These are phyloP conservation scores for Sylvietta virens DNA, from an alignment of 2,113 vertebrate genomes.

Conservation along the genomic window DNA sequence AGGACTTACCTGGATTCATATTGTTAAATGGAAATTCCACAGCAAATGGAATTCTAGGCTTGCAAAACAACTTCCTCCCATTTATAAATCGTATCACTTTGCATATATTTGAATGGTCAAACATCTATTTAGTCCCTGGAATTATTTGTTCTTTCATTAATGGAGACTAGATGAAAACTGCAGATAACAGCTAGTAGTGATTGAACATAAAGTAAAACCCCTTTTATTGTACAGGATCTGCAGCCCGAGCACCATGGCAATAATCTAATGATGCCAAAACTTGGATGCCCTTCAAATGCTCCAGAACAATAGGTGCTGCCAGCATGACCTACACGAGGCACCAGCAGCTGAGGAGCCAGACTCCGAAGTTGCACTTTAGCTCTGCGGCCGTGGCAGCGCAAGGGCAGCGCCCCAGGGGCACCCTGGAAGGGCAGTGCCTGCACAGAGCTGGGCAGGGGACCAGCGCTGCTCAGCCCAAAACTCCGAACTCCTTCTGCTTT, in stretches of 20 bases:
- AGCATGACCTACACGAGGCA: not conserved
- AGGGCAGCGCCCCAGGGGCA: not conserved
- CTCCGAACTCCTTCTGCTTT: not conserved
- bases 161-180: constrained; percentile 62
- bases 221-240: constrained; percentile 36
- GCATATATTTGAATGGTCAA: constrained; percentile 44
- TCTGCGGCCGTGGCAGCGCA: rapidly evolving
- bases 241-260: constrained; percentile 26
- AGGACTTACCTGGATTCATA: not conserved
- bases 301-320: constrained; percentile 58
- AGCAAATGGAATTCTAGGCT: constrained; percentile 31
- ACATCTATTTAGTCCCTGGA: constrained; percentile 24
- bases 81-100: constrained; percentile 57
- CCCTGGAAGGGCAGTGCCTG: not conserved
- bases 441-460: not conserved
- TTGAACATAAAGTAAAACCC: constrained; percentile 43
- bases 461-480: rapidly evolving
- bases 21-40: constrained; percentile 34
- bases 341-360: not conserved
- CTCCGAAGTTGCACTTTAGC: not conserved
- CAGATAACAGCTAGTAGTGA: constrained; percentile 45
- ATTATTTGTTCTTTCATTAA: constrained; percentile 64
- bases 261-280: constrained; percentile 69
- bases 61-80: constrained; percentile 22
- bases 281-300: constrained; percentile 53